Conservation (phyloP, 2,797 vertebrate species). For the Anguilla anguilla region DNA sequence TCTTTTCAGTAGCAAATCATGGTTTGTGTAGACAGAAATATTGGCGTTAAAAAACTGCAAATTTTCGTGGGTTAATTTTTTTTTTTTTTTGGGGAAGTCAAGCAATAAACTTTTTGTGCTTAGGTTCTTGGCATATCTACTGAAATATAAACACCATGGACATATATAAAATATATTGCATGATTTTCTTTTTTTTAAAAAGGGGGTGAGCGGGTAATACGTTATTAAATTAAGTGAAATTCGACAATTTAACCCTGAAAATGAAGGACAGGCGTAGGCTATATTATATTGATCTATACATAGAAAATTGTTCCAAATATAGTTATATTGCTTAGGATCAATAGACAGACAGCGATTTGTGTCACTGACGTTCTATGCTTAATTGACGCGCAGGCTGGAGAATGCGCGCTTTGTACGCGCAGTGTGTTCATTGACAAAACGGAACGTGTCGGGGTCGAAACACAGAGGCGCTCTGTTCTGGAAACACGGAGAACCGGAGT, state of each 20-base stretch:
- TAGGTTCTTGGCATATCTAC: not conserved
- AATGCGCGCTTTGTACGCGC: slow-evolving; percentile 33
- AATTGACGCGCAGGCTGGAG: slow-evolving; percentile 20
- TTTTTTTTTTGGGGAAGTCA: not conserved
- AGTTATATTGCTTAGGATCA: slow-evolving; percentile 14
- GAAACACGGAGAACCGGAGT: not conserved
- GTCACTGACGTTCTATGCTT: slow-evolving; percentile 3
- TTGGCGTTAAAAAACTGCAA: not conserved
- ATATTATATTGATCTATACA: not conserved
- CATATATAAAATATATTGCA: not conserved
- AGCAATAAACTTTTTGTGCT: not conserved
- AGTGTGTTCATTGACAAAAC: slow-evolving; percentile 25
- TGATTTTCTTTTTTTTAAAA: not conserved
- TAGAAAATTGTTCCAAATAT: slow-evolving; percentile 9
- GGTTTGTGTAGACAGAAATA: not conserved
- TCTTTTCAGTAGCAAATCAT: not conserved
- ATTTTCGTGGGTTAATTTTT: not conserved
- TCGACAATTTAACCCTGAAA: not conserved
- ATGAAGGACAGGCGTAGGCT: not conserved
- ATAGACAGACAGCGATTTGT: slow-evolving; percentile 7
- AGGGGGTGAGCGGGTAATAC: not conserved
- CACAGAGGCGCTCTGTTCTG: slow-evolving; percentile 41
- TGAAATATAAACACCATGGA: too few relatives aligned
- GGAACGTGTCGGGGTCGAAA: slow-evolving; percentile 31
- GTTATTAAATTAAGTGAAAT: not conserved